A percentile compares a stretch with the other conserved stretches of the same genome.
phyloP scores from a whole-genome alignment of 2,113 vertebrate species.

The Gnathonemus echidnorhynchus region DNA sequence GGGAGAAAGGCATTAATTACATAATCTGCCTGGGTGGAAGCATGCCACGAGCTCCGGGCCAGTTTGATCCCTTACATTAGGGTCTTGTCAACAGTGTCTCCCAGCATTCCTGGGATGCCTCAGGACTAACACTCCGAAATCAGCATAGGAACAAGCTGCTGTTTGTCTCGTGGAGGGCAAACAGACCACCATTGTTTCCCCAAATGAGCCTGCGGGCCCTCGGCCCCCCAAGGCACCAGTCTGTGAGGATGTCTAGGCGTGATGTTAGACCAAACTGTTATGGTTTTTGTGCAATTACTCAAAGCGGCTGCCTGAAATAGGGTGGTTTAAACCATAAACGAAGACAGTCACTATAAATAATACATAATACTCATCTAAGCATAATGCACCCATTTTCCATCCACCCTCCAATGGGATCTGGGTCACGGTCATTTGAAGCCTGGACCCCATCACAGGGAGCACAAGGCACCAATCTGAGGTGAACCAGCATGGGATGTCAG shows the following conservation, averaged over 20 bases:
- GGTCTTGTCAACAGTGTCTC: constrained; percentile 46
- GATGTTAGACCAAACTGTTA: not conserved
- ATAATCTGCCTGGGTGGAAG: constrained; percentile 39
- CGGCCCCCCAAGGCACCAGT: not conserved
- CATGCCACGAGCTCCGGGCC: constrained; percentile 30
- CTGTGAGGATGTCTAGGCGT: not conserved
- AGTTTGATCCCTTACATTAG: constrained; percentile 32
- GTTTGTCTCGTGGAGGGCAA: constrained; percentile 42
- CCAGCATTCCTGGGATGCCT: constrained; percentile 50
- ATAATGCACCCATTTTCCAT: not conserved
- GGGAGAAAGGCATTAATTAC: constrained; percentile 36
- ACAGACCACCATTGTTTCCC: constrained; percentile 37
- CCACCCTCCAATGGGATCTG: not conserved
- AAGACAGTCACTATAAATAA: not conserved
- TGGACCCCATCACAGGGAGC: not conserved
- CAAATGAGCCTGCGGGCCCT: constrained; percentile 18
- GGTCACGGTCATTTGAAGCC: not conserved
- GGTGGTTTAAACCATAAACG: not conserved
- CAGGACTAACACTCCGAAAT: constrained; percentile 26
- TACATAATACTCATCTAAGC: not conserved
- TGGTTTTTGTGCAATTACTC: not conserved
- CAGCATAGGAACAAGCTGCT: constrained; percentile 41
- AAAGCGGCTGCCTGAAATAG: not conserved
- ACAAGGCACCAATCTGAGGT: not conserved
- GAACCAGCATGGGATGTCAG: not conserved